These are phyloP conservation scores for Otis tarda DNA, from an alignment of 2,113 vertebrate genomes.

Conservation along the genomic window DNA sequence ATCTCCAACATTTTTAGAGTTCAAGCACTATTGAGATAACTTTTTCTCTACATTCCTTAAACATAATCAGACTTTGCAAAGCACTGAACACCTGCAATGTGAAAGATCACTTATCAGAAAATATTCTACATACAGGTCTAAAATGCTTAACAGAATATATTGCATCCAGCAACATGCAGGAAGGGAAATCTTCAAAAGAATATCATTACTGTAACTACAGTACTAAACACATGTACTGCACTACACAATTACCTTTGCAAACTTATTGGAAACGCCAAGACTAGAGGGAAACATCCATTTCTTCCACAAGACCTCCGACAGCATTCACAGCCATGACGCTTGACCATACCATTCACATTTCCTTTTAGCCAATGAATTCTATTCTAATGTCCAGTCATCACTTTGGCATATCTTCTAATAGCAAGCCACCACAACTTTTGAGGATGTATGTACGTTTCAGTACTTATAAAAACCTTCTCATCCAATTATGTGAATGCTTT, in stretches of 20 bases:
- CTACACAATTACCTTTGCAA: neutral
- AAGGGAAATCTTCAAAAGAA: neutral
- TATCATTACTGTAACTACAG: neutral
- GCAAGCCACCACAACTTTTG: neutral
- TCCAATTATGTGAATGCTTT: neutral
- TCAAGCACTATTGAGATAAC: neutral
- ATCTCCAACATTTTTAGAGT: neutral
- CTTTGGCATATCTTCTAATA: neutral
- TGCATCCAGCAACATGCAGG: neutral
- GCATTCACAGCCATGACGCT: neutral
- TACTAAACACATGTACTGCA: neutral
- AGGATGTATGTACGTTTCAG: rapidly evolving
- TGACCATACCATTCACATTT: neutral
- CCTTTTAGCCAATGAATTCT: neutral
- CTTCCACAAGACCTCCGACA: neutral
- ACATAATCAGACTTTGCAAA: neutral
- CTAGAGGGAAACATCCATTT: neutral
- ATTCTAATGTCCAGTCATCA: neutral
- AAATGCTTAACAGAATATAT: neutral
- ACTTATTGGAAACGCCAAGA: neutral
- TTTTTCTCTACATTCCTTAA: neutral
- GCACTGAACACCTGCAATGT: neutral
- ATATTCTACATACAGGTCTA: neutral
- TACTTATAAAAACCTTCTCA: neutral
- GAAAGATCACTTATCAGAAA: neutral